Conservation (phyloP, 1,140 invertebrate genomes). For the Caerostris extrusa region DNA sequence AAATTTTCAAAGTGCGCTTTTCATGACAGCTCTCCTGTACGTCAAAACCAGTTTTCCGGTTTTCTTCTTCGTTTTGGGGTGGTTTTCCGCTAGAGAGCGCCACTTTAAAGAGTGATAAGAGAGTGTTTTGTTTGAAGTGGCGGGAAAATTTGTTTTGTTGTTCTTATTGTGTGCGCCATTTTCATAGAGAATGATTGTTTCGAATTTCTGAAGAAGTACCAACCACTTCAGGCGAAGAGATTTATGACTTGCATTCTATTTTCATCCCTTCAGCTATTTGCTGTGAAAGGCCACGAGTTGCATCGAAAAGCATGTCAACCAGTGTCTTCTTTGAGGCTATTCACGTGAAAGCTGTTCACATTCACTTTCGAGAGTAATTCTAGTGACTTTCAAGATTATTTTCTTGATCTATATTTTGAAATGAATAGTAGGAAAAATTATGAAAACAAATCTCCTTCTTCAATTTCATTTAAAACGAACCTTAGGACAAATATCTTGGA, state of each 20-base stretch:
- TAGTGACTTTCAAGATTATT: no score
- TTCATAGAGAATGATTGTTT: not conserved
- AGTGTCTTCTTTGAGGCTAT: no score
- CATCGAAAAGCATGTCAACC: no score
- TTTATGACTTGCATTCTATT: not conserved
- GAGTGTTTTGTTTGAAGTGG: not conserved
- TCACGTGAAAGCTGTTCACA: no score
- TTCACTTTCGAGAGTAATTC: no score
- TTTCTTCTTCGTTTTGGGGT: constrained; percentile 18
- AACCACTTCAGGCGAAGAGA: not conserved
- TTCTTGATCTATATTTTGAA: no score
- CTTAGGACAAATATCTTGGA: no score
- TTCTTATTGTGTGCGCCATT: not conserved
- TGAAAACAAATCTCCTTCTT: no score
- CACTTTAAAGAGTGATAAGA: constrained; percentile 42
- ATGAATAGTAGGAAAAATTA: no score
- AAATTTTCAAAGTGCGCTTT: constrained; percentile 69
- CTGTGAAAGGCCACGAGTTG: not conserved
- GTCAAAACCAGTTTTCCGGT: constrained; percentile 68
- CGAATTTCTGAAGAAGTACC: not conserved
- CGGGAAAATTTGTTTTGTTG: constrained; percentile 36
- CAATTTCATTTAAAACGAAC: no score
- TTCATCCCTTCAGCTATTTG: not conserved
- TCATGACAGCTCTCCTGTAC: constrained; percentile 27
- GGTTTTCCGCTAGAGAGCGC: constrained; percentile 10